Base-by-base conservation (phyloP, 2,888 invertebrate genomes). In the Loripinus fragilis region DNA sequence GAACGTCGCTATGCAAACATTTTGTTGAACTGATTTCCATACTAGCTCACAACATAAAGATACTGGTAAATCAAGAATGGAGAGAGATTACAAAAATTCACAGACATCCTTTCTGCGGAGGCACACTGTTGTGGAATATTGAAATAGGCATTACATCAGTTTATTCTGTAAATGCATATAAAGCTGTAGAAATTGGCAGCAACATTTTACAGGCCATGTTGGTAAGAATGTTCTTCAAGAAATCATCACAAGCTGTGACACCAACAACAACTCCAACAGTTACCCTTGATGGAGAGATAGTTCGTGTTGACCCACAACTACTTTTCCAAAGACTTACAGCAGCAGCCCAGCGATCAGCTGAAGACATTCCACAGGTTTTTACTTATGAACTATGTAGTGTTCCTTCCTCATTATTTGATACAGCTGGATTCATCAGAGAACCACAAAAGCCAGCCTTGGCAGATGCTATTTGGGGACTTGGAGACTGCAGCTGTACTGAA, bases 1-100 rank as follows among this genome's bases (percentile, higher is more conserved):
- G n/a, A 81, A 81, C 50, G 41, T 60, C n/a, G 76, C 81, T n/a
- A 76, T 82, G 84, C 81, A 74, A 52, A 76, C 78, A 35, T 67
- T 81, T 33, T 71, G 70, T 38, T 45, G 68, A 3, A 64, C 60
- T 7, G 68, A n/a, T n/a, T 42, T 70, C 70, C 42, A 48, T 20
- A 69, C 69, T 10, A 45, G 66, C 20, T 60, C 78, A 30, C 73
- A 76, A 45, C 50, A 78, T 71, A 76, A 79, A 42, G 81, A 76
- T n/a, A 67, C 65, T n/a, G 38, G 73, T n/a, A 41, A 28, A 42
- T 52, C 78, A 15, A 70, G 78, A 42, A 48, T 42, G 33, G 35
- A 25, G 23, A 45, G 72, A 50, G 72, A 65, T 23, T 10, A 15
- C 30, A 65, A 66, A 20, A 66, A 72, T 38, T 8, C 52, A 52